These are phyloP conservation scores for Oreochromis mossambicus DNA, from an alignment of 2,797 vertebrate genomes.

Conservation along the genomic window DNA sequence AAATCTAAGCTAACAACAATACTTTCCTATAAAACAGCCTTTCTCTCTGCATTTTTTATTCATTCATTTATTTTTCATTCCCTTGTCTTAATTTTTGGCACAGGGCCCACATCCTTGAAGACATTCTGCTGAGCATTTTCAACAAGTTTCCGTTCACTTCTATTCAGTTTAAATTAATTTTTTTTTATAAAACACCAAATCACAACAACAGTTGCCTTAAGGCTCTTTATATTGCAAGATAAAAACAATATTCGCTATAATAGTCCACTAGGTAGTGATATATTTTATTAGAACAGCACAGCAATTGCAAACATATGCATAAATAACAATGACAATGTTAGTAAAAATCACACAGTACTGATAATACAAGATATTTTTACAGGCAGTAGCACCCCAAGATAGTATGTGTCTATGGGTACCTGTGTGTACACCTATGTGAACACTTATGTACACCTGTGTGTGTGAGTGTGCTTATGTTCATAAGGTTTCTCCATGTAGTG, in stretches of 20 bases:
- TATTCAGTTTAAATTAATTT: not conserved
- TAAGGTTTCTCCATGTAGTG: not conserved
- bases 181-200: not conserved
- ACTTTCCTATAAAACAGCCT: not conserved
- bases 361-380: not conserved
- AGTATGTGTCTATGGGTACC: not conserved
- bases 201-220: not conserved
- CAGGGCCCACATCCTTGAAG: not conserved
- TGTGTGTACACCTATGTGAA: not conserved
- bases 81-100: not conserved
- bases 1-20: not conserved
- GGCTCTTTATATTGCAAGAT: not conserved
- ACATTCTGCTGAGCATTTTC: not conserved
- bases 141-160: fast-evolving
- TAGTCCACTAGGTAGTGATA: not conserved
- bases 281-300: not conserved
- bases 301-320: not conserved
- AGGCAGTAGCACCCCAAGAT: not conserved
- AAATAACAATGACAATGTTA: not conserved
- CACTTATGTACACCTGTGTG: not conserved
- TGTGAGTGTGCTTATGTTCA: fast-evolving
- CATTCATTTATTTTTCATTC: not conserved
- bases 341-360: not conserved
- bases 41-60: not conserved
- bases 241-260: not conserved